These are phyloP conservation scores for Nyctereutes procyonoides DNA, from an alignment of 2,113 vertebrate species.

Conservation along the genomic window DNA sequence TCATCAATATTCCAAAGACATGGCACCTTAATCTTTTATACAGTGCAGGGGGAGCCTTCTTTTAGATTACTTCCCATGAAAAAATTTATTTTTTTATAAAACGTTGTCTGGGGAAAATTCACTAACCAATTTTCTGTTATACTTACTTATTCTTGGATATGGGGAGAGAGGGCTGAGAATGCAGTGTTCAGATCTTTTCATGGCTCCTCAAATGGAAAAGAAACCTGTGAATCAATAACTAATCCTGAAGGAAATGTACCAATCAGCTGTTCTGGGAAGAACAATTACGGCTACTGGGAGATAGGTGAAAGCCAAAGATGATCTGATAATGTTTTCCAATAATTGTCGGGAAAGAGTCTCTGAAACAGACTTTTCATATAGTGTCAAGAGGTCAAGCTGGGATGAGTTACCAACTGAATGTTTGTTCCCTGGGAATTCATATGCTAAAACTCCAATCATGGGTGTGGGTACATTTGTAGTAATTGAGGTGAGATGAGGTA, in stretches of 20 bases:
- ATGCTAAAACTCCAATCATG: background rate
- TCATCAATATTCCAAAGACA: conserved; percentile 71
- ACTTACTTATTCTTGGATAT: background rate
- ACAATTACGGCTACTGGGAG: background rate
- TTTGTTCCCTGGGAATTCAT: background rate
- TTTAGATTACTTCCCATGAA: conserved; percentile 59
- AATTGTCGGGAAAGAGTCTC: background rate
- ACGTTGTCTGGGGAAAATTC: conserved; percentile 22
- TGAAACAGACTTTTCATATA: background rate
- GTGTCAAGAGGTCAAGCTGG: background rate
- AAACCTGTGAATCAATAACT: background rate
- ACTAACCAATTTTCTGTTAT: background rate
- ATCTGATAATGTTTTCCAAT: background rate
- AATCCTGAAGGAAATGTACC: background rate
- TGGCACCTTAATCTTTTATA: conserved; percentile 73
- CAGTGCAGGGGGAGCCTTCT: conserved; percentile 48
- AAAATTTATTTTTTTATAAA: conserved; percentile 38
- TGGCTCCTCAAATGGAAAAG: background rate
- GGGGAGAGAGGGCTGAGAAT: fast-evolving
- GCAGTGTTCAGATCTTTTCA: background rate
- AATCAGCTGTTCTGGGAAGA: background rate
- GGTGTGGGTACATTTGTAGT: background rate
- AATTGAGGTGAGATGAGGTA: background rate
- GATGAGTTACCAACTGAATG: background rate
- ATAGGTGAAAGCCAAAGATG: background rate